Evolutionary conservation across 2,888 invertebrate species (phyloP).

Genomic region (Drosophila bunnanda): DNA sequence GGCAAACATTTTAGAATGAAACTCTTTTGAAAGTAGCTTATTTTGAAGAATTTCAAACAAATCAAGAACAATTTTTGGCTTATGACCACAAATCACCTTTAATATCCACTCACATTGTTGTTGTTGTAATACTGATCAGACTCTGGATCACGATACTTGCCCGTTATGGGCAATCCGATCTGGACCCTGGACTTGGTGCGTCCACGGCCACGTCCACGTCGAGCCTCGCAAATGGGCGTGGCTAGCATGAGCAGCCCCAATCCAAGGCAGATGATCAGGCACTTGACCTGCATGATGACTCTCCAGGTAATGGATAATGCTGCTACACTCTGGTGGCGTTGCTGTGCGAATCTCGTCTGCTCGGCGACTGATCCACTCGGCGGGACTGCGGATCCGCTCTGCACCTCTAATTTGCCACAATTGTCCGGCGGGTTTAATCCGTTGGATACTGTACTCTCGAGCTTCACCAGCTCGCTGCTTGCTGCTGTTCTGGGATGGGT

Average conservation of each 20-base stretch:
- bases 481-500: conserved; percentile 43
- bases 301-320: conserved; percentile 18
- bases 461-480: conserved; percentile 25
- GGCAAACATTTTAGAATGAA: background rate
- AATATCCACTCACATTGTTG: conserved; percentile 87
- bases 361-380: conserved; percentile 66
- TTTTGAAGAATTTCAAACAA: background rate
- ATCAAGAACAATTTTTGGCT: background rate
- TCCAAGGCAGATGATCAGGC: conserved; percentile 77
- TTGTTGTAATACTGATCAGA: conserved; percentile 96
- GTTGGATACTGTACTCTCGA: conserved; percentile 16
- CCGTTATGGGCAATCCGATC: conserved; percentile 94
- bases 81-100: background rate
- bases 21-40: background rate
- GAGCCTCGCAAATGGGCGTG: conserved; percentile 85
- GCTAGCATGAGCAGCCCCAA: conserved; percentile 84
- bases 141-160: conserved; percentile 95
- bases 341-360: conserved; percentile 73
- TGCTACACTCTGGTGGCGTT: conserved; percentile 40
- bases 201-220: conserved; percentile 89
- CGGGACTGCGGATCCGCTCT: conserved; percentile 43
- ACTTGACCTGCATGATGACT: conserved; percentile 81
- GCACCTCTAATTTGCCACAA: conserved; percentile 77
- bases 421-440: conserved; percentile 53
- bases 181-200: conserved; percentile 93